Conservation (phyloP, 1,140 invertebrate species). For the Monochamus saltuarius region DNA sequence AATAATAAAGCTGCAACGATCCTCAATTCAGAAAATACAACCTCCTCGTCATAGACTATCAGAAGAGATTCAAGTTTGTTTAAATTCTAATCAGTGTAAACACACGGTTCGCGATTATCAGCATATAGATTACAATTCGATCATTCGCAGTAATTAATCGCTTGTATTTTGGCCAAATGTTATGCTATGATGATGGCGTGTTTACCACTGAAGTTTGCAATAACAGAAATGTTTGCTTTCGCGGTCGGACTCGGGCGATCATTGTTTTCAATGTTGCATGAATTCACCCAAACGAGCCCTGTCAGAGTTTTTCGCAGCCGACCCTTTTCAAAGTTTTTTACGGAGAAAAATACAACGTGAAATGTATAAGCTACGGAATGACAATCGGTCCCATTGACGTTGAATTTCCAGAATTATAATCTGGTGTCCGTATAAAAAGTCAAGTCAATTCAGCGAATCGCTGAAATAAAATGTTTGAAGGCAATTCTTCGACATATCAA, state of each 20-base stretch:
- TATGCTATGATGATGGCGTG: constrained; percentile 1
- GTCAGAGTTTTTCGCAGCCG: not conserved
- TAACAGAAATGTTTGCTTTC: not conserved
- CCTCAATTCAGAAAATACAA: too few species aligned
- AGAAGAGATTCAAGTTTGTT: not conserved
- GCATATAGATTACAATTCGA: not conserved
- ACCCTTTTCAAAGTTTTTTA: not conserved
- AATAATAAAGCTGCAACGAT: too few species aligned
- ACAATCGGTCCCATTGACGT: too few species aligned
- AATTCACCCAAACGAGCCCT: not conserved
- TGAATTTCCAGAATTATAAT: not conserved
- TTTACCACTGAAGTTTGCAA: not conserved
- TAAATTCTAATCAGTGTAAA: not conserved
- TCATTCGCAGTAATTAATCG: not conserved
- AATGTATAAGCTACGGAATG: too few species aligned
- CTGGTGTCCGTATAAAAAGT: too few species aligned
- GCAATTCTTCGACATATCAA: too few species aligned
- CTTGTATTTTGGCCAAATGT: not conserved
- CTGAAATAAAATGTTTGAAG: too few species aligned
- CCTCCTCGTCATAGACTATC: too few species aligned
- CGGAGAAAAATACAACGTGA: too few species aligned
- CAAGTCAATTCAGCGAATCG: too few species aligned
- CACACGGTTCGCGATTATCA: not conserved
- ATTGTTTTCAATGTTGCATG: not conserved
- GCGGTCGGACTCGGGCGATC: not conserved